Evolutionary conservation across 2,113 vertebrate species (phyloP), one percentile per base, ranked within the genome.

Genomic region (Leptobrachium ailaonicum): DNA sequence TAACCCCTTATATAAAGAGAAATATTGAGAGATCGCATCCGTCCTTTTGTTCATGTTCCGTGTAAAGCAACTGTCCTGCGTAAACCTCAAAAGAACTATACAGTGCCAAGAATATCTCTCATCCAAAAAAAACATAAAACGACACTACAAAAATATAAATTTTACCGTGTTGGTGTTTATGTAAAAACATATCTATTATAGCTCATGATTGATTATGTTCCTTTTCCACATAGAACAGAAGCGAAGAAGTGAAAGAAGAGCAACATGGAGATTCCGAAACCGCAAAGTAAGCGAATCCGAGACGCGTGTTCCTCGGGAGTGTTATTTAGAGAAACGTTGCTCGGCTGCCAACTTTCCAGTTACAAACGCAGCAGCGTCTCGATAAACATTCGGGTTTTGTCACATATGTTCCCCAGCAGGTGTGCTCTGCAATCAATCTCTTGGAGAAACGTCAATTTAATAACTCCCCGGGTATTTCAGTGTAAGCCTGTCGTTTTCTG

Each of bases 371-470:
- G 50, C 0, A 32, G 20, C 20, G 20, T 50, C 9, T 88, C 85
- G 62, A 72, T 70, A 79, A 83, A 79, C 76, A 82, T 53, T 83
- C 83, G 44, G 83, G 84, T 71, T 32, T 75, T 80, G 47, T 73
- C 84, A 71, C 74, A 80, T 84, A 82, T 73, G 9, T 70, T 87
- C 72, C 76, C 87, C 79, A 85, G 79, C 54, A 70, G 62, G 3
- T 84, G 77, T 87, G 60, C 60, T 50, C 6, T 43, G 83, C 80
- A 75, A 50, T 53, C 42, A 73, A 43, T 78, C 56, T 80, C 43
- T 41, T 43, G 47, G 60, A 58, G 56, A 76, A 2, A 0, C 0
- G 40, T 73, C 2, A 41, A 66, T 72, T 0, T 0, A 0, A 62
- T 1, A 10, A 12, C 0, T 0, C 6, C 77, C 76, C 2, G 41